A percentile compares a stretch with the other conserved stretches of the same genome.
phyloP scores from a whole-genome alignment of 2,113 vertebrate genomes.

The Elephas maximus region DNA sequence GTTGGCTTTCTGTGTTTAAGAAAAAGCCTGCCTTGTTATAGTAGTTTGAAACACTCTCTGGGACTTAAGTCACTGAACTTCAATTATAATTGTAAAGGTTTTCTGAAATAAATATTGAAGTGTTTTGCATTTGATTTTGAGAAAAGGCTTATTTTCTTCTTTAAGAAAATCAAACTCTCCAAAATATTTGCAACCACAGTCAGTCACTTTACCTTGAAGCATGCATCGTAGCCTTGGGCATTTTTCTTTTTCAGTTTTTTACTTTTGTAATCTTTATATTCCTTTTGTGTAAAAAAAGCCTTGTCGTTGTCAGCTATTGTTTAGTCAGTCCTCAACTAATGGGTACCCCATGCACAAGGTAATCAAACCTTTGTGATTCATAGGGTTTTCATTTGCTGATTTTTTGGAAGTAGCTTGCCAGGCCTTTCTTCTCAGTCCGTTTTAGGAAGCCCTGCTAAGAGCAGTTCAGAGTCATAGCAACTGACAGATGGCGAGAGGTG shows the following conservation, averaged over 20 bases:
- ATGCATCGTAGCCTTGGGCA: not conserved
- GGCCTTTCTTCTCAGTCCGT: not conserved
- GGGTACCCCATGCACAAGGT: not conserved
- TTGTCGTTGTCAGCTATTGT: not conserved
- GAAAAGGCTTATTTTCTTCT: not conserved
- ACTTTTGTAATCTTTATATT: not conserved
- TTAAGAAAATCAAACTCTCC: not conserved
- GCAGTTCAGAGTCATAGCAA: not conserved
- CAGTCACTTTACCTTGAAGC: not conserved
- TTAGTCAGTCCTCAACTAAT: not conserved
- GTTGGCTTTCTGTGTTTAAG: not conserved
- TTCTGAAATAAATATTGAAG: not conserved
- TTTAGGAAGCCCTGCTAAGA: not conserved
- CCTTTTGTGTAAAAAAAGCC: not conserved
- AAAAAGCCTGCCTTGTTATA: not conserved
- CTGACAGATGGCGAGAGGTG: too few relatives aligned
- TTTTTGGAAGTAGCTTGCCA: not conserved
- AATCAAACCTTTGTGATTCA: not conserved
- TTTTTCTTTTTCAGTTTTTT: not conserved
- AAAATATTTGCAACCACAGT: not conserved
- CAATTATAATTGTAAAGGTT: not conserved
- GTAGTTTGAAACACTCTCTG: not conserved
- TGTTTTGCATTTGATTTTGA: slow-evolving; percentile 5
- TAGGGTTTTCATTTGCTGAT: not conserved
- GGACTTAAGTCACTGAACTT: not conserved